These are phyloP conservation scores for Artibeus jamaicensis DNA, from an alignment of 2,797 vertebrate species.

Conservation along the genomic window DNA sequence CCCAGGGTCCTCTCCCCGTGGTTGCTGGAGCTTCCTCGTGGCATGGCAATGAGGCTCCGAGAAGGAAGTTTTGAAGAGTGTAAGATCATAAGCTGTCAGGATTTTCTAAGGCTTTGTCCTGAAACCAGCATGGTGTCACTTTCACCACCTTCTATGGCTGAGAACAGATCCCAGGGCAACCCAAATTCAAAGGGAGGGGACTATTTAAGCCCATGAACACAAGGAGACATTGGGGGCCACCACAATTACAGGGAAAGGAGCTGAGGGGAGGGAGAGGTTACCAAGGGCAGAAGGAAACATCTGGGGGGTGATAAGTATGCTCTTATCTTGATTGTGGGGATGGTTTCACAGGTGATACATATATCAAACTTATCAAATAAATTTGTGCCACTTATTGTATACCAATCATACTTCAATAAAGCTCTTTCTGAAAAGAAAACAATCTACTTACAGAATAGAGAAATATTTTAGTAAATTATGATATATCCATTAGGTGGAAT, in stretches of 20 bases:
- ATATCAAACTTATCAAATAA: not conserved
- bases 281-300: not conserved
- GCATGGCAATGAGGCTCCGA: not conserved
- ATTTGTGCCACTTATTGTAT: not conserved
- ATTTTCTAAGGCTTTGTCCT: not conserved
- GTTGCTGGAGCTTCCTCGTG: not conserved
- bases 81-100: not conserved
- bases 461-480: not conserved
- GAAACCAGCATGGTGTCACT: not conserved
- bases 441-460: not conserved
- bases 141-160: not conserved
- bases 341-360: not conserved
- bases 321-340: not conserved
- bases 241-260: not conserved
- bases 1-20: not conserved
- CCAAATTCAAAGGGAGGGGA: not conserved
- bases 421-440: not conserved
- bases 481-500: not conserved
- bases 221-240: not conserved
- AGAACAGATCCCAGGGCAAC: not conserved
- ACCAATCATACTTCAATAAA: not conserved
- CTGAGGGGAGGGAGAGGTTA: not conserved
- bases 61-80: not conserved
- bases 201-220: accelerated
- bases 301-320: no score